Evolutionary conservation across 2,888 invertebrate genomes (phyloP), one percentile per base, ranked within the genome.

Genomic region (Tortricodes alternella): DNA sequence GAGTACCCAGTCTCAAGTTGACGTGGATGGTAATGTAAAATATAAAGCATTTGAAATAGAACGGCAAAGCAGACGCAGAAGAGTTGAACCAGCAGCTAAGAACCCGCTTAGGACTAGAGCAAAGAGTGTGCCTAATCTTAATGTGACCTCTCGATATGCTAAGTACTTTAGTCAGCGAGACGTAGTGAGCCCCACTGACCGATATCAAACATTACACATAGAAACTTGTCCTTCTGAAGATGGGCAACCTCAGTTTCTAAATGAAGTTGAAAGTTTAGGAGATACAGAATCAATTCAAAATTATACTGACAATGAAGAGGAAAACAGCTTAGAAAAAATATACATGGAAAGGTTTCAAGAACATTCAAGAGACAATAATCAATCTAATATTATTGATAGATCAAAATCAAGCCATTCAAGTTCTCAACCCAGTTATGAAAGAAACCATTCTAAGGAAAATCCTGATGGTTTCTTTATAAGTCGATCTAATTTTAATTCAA

Each of bases 151-250:
- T 34, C 80, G 84, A 62, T 91, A 91, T 76, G 91, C 90, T 15
- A 91, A 91, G 68, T 91, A 89, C 71, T 91, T 91, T 62, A 89
- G 89, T 64, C 84, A 89, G 74, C 82, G 85, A 73, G 87, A 89
- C 70, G 74, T 76, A 16, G 38, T 75, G 11, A 89, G 87, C 67
- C 79, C 86, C 50, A 74, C 73, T 56, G 80, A 83, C 8, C 70
- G 66, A 59, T 71, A 76, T 44, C 69, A 67, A 32, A 59, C 67
- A 11, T 19, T 70, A 6, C 66, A 72, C 29, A 50, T 64, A 13
- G 62, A 66, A 37, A 48, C 48, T 44, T 64, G 61, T 35, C 61
- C 65, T 48, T 71, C 67, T 27, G 70, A 77, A 58, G 60, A 69
- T 59, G 66, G 70, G 37, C 49, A 63, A 39, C 63, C 68, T 61